Evolutionary conservation across 2,113 vertebrate genomes (phyloP).

Genomic region (Xiphophorus hellerii): DNA sequence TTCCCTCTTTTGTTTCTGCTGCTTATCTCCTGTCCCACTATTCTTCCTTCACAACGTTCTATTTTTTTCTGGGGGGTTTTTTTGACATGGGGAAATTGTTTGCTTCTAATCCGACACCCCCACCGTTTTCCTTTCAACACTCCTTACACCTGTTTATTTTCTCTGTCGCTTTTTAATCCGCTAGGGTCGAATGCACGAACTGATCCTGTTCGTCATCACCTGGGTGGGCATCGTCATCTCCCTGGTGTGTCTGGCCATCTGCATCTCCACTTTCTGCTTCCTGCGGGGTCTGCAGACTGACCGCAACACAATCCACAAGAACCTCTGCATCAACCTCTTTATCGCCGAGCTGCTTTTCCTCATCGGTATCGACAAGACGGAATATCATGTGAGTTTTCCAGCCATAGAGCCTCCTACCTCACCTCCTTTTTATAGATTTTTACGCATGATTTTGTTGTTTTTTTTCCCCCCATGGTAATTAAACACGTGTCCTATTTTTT

Average conservation of each 20-base stretch:
- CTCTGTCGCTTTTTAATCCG: slow-evolving; percentile 16
- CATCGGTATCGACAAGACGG: slow-evolving; percentile 93
- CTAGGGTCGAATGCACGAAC: slow-evolving; percentile 88
- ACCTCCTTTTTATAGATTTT: background rate
- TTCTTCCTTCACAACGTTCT: slow-evolving; percentile 28
- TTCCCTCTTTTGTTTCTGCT: slow-evolving; percentile 54
- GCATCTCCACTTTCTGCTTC: slow-evolving; percentile 96
- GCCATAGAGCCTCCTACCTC: background rate
- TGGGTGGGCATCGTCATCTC: slow-evolving; percentile 96
- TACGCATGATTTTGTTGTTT: background rate
- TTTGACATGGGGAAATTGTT: background rate
- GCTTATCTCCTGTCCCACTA: slow-evolving; percentile 35
- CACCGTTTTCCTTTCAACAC: background rate
- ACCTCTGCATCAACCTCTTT: slow-evolving; percentile 97
- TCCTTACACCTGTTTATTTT: background rate
- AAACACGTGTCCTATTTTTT: background rate
- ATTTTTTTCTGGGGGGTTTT: background rate
- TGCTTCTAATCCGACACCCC: background rate
- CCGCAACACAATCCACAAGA: slow-evolving; percentile 97
- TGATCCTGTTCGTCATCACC: slow-evolving; percentile 94
- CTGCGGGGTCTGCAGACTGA: slow-evolving; percentile 92
- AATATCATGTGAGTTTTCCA: slow-evolving; percentile 85
- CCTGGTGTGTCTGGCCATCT: slow-evolving; percentile 92
- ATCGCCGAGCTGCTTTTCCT: slow-evolving; percentile 95
- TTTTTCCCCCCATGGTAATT: background rate